These are phyloP conservation scores for Trichosurus vulpecula DNA, from an alignment of 2,797 vertebrate species.

Conservation along the genomic window DNA sequence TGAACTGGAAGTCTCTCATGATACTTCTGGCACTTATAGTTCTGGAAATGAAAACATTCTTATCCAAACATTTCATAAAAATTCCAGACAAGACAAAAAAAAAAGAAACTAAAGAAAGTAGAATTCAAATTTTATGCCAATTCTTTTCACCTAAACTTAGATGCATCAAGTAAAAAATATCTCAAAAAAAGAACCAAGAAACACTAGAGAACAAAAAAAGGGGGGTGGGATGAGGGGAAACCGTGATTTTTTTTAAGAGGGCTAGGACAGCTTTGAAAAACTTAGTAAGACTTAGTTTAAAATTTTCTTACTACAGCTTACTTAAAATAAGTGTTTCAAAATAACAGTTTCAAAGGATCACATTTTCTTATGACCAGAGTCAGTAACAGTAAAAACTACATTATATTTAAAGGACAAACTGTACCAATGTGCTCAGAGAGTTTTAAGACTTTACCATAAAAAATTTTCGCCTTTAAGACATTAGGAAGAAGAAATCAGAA, in stretches of 20 bases:
- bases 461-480: conserved; percentile 5
- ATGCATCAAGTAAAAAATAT: background rate
- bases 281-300: background rate
- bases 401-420: conserved; percentile 42
- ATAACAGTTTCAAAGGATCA: conserved; percentile 21
- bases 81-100: background rate
- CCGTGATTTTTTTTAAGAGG: background rate
- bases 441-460: background rate
- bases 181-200: background rate
- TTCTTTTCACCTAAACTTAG: background rate
- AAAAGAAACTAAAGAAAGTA: background rate
- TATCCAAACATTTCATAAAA: conserved; percentile 27
- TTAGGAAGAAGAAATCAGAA: conserved; percentile 5
- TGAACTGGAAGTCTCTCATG: background rate
- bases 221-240: background rate
- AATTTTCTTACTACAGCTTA: conserved; percentile 7
- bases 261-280: background rate
- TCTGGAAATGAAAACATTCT: background rate
- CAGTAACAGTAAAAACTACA: background rate
- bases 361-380: conserved; percentile 31
- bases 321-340: background rate
- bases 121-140: background rate
- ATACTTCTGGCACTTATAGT: background rate
- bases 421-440: conserved; percentile 11
- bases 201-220: background rate